These are phyloP conservation scores for Beris chalybata DNA, from an alignment of 2,888 invertebrate genomes.

Conservation along the genomic window DNA sequence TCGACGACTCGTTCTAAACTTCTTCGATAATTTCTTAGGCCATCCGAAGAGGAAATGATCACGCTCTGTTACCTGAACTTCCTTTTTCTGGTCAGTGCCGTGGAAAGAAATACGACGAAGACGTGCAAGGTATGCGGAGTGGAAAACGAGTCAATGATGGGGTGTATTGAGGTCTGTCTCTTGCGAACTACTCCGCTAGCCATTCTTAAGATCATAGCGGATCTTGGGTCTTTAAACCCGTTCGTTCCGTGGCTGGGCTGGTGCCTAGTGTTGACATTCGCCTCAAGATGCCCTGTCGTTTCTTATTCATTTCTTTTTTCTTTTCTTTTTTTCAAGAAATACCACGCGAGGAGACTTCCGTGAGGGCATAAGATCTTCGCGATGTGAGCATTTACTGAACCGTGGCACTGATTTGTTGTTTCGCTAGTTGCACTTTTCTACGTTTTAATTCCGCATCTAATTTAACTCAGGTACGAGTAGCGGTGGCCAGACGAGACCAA, in stretches of 20 bases:
- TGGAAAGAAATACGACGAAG: conserved; percentile 41
- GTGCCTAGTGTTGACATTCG: conserved; percentile 7
- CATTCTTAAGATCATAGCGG: conserved; percentile 5
- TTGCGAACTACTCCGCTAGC: background rate
- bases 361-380: background rate
- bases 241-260: background rate
- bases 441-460: conserved; percentile 11
- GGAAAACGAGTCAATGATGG: conserved; percentile 14
- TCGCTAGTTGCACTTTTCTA: conserved; percentile 27
- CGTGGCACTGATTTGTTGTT: conserved; percentile 27
- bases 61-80: conserved; percentile 43
- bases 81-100: conserved; percentile 44
- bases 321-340: background rate
- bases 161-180: background rate
- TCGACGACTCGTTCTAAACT: background rate
- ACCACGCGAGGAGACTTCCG: background rate
- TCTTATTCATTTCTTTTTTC: conserved; percentile 3
- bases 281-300: too few relatives aligned
- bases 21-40: conserved; percentile 25
- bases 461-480: background rate
- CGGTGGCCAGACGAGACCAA: too few relatives aligned
- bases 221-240: conserved; percentile 26
- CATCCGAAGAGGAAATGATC: conserved; percentile 42
- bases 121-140: background rate
- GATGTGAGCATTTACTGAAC: conserved; percentile 26